phyloP scores from a whole-genome alignment of 2,113 vertebrate species.

The Psilopogon haemacephalus region DNA sequence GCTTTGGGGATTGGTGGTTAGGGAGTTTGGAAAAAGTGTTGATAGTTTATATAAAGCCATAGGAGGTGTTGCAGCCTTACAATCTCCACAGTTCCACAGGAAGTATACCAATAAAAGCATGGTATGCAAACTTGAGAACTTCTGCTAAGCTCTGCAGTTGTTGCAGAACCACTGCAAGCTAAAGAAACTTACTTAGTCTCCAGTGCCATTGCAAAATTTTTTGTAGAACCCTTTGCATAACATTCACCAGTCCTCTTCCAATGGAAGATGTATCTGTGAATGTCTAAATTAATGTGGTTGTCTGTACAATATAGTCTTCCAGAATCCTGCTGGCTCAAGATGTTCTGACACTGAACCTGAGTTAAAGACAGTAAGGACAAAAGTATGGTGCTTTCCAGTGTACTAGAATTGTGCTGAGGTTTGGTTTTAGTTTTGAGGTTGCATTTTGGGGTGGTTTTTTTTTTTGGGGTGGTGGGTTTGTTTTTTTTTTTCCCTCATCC shows the following conservation, averaged over 20 bases:
- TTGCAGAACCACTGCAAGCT: not conserved
- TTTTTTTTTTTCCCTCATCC: not conserved
- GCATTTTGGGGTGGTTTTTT: not conserved
- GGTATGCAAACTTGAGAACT: not conserved
- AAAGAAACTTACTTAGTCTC: not conserved
- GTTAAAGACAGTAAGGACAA: not conserved
- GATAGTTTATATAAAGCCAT: not conserved
- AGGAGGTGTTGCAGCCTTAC: not conserved
- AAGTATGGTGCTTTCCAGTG: not conserved
- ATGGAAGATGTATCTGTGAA: not conserved
- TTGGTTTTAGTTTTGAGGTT: not conserved
- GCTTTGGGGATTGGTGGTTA: not conserved
- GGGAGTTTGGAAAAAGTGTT: not conserved
- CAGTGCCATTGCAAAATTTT: not conserved
- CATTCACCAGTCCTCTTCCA: not conserved
- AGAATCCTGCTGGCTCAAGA: not conserved
- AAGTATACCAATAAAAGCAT: not conserved
- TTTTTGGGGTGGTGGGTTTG: too few species aligned
- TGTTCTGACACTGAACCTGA: not conserved
- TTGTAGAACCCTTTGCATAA: not conserved
- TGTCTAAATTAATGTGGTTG: not conserved
- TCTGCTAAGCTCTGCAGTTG: not conserved
- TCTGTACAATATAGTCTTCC: not conserved
- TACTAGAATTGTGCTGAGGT: not conserved
- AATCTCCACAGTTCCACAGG: not conserved